Conservation (phyloP, 2,797 vertebrate species). For the Parauchenoglanis ngamensis region DNA sequence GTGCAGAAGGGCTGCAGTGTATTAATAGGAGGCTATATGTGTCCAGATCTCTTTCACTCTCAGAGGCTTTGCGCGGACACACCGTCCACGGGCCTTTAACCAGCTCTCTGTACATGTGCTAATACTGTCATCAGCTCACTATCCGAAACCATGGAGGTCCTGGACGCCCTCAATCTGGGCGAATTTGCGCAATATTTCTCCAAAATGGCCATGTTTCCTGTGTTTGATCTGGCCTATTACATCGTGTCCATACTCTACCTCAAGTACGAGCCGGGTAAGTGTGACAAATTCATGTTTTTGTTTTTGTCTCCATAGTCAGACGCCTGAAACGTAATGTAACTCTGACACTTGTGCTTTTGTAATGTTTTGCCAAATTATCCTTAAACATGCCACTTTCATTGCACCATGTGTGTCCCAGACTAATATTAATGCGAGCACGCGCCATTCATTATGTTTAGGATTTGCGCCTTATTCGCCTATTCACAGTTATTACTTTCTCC, state of each 20-base stretch:
- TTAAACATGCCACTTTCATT: background rate
- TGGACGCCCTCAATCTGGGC: constrained; percentile 83
- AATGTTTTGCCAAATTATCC: background rate
- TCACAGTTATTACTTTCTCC: background rate
- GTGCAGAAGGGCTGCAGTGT: constrained; percentile 65
- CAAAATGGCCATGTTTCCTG: constrained; percentile 90
- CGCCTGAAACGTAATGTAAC: background rate
- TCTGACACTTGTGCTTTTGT: background rate
- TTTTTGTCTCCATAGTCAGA: background rate
- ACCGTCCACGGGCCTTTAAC: background rate
- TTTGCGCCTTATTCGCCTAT: background rate
- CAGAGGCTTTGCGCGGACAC: constrained; percentile 26
- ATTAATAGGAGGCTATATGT: constrained; percentile 79
- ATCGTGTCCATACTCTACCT: constrained; percentile 97
- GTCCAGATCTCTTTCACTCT: constrained; percentile 64
- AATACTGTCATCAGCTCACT: constrained; percentile 27
- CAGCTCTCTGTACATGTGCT: constrained; percentile 32
- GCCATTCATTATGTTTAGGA: no score
- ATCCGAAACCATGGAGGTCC: constrained; percentile 77
- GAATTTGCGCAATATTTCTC: constrained; percentile 88
- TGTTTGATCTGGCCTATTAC: constrained; percentile 95
- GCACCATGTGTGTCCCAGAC: background rate
- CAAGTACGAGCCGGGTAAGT: constrained; percentile 95
- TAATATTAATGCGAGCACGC: background rate
- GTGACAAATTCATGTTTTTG: background rate